Evolutionary conservation across 2,888 invertebrate species (phyloP).

Genomic region (Thera obeliscata): DNA sequence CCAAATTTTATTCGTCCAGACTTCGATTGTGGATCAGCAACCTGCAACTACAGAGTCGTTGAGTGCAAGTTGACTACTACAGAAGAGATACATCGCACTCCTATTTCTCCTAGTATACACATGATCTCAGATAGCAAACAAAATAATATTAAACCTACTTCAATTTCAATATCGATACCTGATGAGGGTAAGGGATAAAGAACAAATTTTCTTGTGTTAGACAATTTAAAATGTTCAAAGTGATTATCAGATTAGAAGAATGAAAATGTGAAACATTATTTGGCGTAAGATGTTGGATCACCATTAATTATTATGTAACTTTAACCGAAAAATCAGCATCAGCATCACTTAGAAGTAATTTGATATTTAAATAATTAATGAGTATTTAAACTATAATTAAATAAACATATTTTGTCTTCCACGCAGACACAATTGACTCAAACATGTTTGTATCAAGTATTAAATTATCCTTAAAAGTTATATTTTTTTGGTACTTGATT

Average conservation of each 20-base stretch:
- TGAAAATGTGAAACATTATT: slow-evolving; percentile 46
- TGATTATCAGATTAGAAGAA: slow-evolving; percentile 41
- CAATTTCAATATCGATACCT: slow-evolving; percentile 85
- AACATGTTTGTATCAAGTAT: not conserved
- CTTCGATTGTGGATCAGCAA: slow-evolving; percentile 74
- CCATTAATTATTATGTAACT: not conserved
- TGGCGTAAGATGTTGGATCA: slow-evolving; percentile 40
- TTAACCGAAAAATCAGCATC: not conserved
- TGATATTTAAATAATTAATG: not conserved
- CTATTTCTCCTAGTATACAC: slow-evolving; percentile 52
- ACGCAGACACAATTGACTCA: not conserved
- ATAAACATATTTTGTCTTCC: slow-evolving; percentile 18
- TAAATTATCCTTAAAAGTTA: not conserved
- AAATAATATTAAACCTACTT: slow-evolving; percentile 63
- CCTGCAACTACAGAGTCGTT: slow-evolving; percentile 77
- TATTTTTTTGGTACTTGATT: not conserved
- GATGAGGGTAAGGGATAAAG: slow-evolving; percentile 82
- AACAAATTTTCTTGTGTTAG: slow-evolving; percentile 41
- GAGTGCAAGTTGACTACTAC: slow-evolving; percentile 79
- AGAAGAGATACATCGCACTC: slow-evolving; percentile 67
- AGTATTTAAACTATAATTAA: not conserved
- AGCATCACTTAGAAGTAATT: not conserved
- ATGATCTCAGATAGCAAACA: slow-evolving; percentile 55
- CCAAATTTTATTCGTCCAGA: slow-evolving; percentile 72
- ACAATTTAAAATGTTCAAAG: slow-evolving; percentile 51